phyloP scores from a whole-genome alignment of 2,888 invertebrate species.

The Belgica antarctica region DNA sequence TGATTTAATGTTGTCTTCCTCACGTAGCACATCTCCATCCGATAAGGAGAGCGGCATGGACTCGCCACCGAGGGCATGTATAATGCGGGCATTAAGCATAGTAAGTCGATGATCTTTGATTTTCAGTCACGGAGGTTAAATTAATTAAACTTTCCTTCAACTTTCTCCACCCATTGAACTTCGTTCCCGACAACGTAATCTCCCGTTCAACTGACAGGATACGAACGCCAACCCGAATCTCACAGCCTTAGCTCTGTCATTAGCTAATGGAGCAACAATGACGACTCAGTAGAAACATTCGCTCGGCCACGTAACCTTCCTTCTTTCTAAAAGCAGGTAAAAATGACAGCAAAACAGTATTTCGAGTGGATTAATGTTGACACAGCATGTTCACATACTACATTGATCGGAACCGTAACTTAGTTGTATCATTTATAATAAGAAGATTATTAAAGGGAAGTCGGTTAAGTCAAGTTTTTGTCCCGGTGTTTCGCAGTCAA shows the following conservation, averaged over 20 bases:
- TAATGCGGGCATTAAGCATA: constrained; percentile 54
- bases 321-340: constrained; percentile 15
- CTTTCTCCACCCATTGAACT: background rate
- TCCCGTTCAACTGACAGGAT: constrained; percentile 1
- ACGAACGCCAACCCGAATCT: constrained; percentile 38
- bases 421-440: background rate
- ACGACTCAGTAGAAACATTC: constrained; percentile 29
- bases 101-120: constrained; percentile 50
- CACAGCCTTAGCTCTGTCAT: constrained; percentile 40
- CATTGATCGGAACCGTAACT: background rate
- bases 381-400: background rate
- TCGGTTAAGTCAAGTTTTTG: no score
- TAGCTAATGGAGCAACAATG: constrained; percentile 37
- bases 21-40: constrained; percentile 53
- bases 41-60: constrained; percentile 47
- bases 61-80: constrained; percentile 49
- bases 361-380: constrained; percentile 8
- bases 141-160: constrained; percentile 33
- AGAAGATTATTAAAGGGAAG: no score
- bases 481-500: background rate
- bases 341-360: constrained; percentile 41
- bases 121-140: constrained; percentile 30
- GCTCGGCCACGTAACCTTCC: constrained; percentile 14
- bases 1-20: constrained; percentile 45
- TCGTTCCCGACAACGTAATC: background rate